Conservation (phyloP, 2,888 invertebrate species). For the Mesorhabditis spiculigera region DNA sequence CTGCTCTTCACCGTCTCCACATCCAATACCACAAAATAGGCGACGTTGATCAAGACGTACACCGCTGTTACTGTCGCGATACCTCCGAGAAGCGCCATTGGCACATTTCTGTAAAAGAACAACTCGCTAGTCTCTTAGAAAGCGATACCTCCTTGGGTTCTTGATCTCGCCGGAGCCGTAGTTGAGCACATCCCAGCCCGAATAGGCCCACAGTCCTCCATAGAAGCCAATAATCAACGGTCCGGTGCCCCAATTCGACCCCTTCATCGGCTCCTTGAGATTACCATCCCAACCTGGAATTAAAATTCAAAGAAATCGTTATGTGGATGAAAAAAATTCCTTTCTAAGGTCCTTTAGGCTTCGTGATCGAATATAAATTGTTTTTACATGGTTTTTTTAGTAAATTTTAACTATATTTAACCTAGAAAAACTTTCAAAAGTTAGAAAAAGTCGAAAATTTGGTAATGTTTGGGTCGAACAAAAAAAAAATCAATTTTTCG, state of each 20-base stretch:
- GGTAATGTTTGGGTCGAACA: too few species aligned
- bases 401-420: too few species aligned
- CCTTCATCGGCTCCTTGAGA: slow-evolving; percentile 41
- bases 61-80: slow-evolving; percentile 45
- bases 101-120: slow-evolving; percentile 44
- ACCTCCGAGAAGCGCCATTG: slow-evolving; percentile 49
- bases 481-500: too few species aligned
- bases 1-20: slow-evolving; percentile 54
- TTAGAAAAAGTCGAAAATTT: too few species aligned
- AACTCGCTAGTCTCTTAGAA: neutral
- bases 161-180: slow-evolving; percentile 54
- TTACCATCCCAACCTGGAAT: slow-evolving; percentile 38
- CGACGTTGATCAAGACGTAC: slow-evolving; percentile 53
- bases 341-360: too few species aligned
- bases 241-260: slow-evolving; percentile 45
- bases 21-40: slow-evolving; percentile 57
- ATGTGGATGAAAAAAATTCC: too few species aligned
- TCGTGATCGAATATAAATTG: too few species aligned
- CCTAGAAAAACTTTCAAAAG: too few species aligned
- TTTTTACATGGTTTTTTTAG: too few species aligned
- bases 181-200: slow-evolving; percentile 57
- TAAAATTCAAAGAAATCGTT: too few species aligned
- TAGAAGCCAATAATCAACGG: slow-evolving; percentile 52
- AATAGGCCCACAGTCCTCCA: slow-evolving; percentile 56
- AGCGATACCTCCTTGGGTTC: slow-evolving; percentile 32